Conservation (phyloP, 2,113 vertebrate species). For the Ciconia stormi region DNA sequence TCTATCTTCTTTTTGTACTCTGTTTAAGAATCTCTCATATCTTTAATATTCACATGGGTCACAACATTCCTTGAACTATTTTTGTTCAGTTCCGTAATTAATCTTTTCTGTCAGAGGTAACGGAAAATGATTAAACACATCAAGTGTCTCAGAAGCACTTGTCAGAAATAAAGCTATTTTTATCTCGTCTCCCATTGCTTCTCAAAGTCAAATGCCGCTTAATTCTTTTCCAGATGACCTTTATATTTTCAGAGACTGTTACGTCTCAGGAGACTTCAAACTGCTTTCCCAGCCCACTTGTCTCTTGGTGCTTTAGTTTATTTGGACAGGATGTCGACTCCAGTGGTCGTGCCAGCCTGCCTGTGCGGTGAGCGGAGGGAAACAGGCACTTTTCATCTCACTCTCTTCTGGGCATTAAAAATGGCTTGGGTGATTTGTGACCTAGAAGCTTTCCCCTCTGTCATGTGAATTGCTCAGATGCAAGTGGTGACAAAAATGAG, state of each 20-base stretch:
- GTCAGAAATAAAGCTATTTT: slow-evolving; percentile 65
- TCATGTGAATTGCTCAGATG: neutral
- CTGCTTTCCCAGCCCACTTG: neutral
- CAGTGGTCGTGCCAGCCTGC: neutral
- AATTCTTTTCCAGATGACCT: slow-evolving; percentile 56
- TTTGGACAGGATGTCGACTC: neutral
- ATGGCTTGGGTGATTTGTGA: neutral
- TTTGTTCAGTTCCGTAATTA: slow-evolving; percentile 54
- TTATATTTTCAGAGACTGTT: slow-evolving; percentile 41
- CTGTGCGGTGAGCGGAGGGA: neutral
- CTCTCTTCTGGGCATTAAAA: neutral
- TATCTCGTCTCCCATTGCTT: slow-evolving; percentile 21
- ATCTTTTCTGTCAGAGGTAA: slow-evolving; percentile 61
- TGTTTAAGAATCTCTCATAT: slow-evolving; percentile 47
- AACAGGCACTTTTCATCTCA: neutral
- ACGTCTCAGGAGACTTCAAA: neutral
- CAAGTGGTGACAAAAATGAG: neutral
- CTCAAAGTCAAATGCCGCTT: slow-evolving; percentile 26
- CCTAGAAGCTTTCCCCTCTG: neutral
- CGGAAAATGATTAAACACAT: slow-evolving; percentile 60
- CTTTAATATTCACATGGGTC: slow-evolving; percentile 61
- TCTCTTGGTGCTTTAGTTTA: neutral
- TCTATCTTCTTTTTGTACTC: slow-evolving; percentile 62
- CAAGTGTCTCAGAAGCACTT: slow-evolving; percentile 62
- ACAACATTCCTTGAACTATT: slow-evolving; percentile 63